phyloP scores from a whole-genome alignment of 2,797 vertebrate species.

The Acridotheres tristis region DNA sequence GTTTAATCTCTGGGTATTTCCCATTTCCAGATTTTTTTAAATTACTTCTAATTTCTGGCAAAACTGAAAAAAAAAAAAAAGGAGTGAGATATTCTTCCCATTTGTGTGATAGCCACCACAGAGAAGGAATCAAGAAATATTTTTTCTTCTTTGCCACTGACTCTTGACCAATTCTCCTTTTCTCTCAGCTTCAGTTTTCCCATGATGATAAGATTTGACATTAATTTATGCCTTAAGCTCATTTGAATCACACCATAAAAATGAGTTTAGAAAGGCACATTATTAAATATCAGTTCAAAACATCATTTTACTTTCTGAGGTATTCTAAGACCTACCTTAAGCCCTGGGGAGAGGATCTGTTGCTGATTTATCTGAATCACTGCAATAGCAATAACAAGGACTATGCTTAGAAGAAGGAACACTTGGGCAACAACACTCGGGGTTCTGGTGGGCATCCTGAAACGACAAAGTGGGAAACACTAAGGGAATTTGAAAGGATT shows the following conservation, averaged over 20 bases:
- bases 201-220: not conserved
- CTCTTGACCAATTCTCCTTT: not conserved
- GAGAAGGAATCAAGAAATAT: not conserved
- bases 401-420: slow-evolving; percentile 84
- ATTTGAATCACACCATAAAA: not conserved
- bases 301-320: not conserved
- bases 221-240: not conserved
- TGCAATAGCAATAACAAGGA: slow-evolving; percentile 85
- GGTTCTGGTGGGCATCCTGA: slow-evolving; percentile 79
- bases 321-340: slow-evolving; percentile 80
- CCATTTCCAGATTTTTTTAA: not conserved
- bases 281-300: not conserved
- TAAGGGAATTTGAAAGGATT: not conserved
- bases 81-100: not conserved
- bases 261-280: not conserved
- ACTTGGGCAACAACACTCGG: slow-evolving; percentile 76
- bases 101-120: not conserved
- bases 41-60: not conserved
- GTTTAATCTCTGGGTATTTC: not conserved
- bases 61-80: not conserved
- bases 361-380: slow-evolving; percentile 85
- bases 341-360: slow-evolving; percentile 77
- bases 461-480: not conserved
- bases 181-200: not conserved
- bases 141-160: not conserved